These are phyloP conservation scores for Sepiola atlantica DNA, from an alignment of 2,888 invertebrate species.

Conservation along the genomic window DNA sequence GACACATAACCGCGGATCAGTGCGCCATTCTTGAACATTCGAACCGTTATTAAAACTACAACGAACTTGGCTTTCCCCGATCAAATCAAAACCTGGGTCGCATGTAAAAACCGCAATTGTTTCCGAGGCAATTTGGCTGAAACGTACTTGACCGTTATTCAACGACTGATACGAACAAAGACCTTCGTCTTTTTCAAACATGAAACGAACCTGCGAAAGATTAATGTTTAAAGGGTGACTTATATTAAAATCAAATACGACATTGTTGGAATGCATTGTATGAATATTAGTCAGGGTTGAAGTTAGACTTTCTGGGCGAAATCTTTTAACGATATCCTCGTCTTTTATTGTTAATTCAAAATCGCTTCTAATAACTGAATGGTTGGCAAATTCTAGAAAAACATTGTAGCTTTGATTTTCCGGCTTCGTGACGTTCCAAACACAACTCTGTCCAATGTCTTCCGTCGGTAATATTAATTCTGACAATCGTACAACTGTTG, in stretches of 20 bases:
- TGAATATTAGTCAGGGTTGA: not conserved
- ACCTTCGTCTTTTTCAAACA: not conserved
- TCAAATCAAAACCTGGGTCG: not conserved
- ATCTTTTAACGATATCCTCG: not conserved
- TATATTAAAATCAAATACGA: not conserved
- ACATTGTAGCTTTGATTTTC: not conserved
- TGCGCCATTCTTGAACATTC: not conserved
- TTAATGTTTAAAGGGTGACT: not conserved
- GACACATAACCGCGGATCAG: not conserved
- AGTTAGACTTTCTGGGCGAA: not conserved
- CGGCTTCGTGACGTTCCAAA: not conserved
- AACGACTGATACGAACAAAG: not conserved
- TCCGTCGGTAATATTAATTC: not conserved
- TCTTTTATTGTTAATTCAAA: not conserved
- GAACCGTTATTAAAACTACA: slow-evolving; percentile 33
- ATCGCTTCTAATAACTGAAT: not conserved
- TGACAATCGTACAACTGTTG: not conserved
- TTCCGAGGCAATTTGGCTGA: too few relatives aligned
- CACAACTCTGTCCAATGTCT: not conserved
- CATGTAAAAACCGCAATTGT: not conserved
- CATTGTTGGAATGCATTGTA: not conserved
- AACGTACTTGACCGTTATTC: not conserved
- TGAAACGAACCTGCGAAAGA: not conserved
- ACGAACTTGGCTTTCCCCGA: not conserved
- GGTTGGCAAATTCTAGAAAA: not conserved